These are phyloP conservation scores for Epicauta chinensis DNA, from an alignment of 1,140 invertebrate genomes.

Conservation along the genomic window DNA sequence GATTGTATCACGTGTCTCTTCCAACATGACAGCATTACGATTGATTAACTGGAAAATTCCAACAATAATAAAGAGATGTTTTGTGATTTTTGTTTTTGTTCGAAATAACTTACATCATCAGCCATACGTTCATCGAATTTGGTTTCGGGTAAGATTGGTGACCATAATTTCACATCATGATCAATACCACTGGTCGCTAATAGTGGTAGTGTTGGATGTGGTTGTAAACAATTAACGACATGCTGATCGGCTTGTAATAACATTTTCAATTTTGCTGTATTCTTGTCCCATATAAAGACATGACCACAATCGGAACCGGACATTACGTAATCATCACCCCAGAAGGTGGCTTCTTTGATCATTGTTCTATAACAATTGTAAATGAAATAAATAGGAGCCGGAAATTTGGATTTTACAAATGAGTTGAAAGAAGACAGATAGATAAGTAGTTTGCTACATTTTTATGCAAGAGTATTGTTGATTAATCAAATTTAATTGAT, in stretches of 20 bases:
- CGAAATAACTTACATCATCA: conserved; percentile 55
- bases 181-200: conserved; percentile 86
- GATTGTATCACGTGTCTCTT: conserved; percentile 84
- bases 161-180: conserved; percentile 85
- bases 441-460: too few species aligned
- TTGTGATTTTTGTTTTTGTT: conserved; percentile 1
- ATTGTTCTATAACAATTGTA: conserved; percentile 61
- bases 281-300: conserved; percentile 63
- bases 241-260: conserved; percentile 77
- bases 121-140: conserved; percentile 63
- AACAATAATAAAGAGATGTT: not conserved
- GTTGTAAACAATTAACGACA: conserved; percentile 83
- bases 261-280: conserved; percentile 64
- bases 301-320: conserved; percentile 84
- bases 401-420: too few species aligned
- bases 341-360: conserved; percentile 89
- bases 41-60: conserved; percentile 66
- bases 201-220: conserved; percentile 75
- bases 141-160: conserved; percentile 55
- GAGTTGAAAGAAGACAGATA: too few species aligned
- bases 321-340: conserved; percentile 77
- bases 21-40: conserved; percentile 79
- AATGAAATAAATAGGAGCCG: too few species aligned
- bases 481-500: too few species aligned
- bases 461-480: too few species aligned